Evolutionary conservation across 1,140 invertebrate genomes (phyloP), one percentile per base, ranked within the genome.

Genomic region (Tribolium castaneum): DNA sequence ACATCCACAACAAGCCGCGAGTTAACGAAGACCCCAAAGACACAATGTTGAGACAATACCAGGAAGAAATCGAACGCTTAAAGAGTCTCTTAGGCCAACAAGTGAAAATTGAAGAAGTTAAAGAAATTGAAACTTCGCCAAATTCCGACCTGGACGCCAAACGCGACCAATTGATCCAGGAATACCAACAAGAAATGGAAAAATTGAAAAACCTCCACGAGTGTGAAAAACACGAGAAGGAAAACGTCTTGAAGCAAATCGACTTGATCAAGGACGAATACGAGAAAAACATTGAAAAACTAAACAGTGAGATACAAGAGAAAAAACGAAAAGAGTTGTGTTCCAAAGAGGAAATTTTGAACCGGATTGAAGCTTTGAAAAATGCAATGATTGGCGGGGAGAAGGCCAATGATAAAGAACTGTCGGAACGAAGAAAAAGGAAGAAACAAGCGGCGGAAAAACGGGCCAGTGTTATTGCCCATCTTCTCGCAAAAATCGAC

Each of bases 1-100:
- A 97, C 84, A 98, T 98, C 74, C 92, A 95, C 83, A 98, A 98
- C 86, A 96, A 96, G 82, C 97, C 97, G 0, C 92, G 92, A 83
- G 93, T 98, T 6, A 98, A 98, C 87, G 96, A 98, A 87, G 91
- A 98, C 87, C 97, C 97, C 0, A 98, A 98, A 87, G 97, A 98
- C 83, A 93, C 95, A 3, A 89, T 97, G 80, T 87, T 98, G 0
- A 87, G 95, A 19, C 92, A 98, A 84, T 98, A 97, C 85, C 95
- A 98, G 84, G 90, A 96, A 80, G 96, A 97, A 86, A 93, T 97
- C 25, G 90, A 95, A 62, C 89, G 93, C 72, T 87, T 98, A 1
- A 91, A 91, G 75, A 90, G 90, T 78, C 87, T 97, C 72, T 87
- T 97, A 0, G 89, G 92, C 51, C 84, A 77, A 80, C 81, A 75